Conservation (phyloP, 2,888 invertebrate species). For the Ethmia dodecea region DNA sequence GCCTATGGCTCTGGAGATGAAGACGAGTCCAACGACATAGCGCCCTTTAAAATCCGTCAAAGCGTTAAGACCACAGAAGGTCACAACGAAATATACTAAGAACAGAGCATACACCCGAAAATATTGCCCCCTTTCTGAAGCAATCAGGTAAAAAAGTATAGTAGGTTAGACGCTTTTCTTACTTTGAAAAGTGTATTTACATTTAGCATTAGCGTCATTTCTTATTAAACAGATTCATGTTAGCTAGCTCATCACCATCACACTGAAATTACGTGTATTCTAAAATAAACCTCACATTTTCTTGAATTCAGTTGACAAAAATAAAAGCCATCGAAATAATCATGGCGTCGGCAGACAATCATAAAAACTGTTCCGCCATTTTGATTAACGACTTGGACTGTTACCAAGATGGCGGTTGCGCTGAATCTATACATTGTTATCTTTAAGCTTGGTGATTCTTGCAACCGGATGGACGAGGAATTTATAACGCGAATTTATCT, state of each 20-base stretch:
- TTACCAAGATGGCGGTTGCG: conserved; percentile 39
- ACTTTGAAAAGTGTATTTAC: too few relatives aligned
- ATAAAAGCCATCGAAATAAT: conserved; percentile 33
- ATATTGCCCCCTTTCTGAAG: too few relatives aligned
- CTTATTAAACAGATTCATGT: neutral
- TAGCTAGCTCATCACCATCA: neutral
- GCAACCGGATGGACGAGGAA: neutral
- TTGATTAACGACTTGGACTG: conserved; percentile 62
- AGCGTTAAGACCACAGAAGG: too few relatives aligned
- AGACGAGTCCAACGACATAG: too few relatives aligned
- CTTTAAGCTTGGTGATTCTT: neutral
- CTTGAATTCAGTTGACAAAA: conserved; percentile 24
- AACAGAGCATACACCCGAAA: too few relatives aligned
- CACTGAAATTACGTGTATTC: conserved; percentile 5
- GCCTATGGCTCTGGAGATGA: too few relatives aligned
- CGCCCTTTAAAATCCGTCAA: too few relatives aligned
- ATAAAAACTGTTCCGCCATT: conserved; percentile 62
- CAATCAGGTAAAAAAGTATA: too few relatives aligned
- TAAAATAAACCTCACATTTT: conserved; percentile 11
- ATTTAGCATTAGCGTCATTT: too few relatives aligned
- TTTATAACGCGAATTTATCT: too few relatives aligned
- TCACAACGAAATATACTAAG: too few relatives aligned
- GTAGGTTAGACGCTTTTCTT: too few relatives aligned
- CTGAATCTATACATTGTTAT: neutral
- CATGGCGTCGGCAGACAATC: conserved; percentile 34